Evolutionary conservation across 1,140 invertebrate species (phyloP), one percentile per base, ranked within the genome.

Genomic region (Daktulosphaira vitifoliae): DNA sequence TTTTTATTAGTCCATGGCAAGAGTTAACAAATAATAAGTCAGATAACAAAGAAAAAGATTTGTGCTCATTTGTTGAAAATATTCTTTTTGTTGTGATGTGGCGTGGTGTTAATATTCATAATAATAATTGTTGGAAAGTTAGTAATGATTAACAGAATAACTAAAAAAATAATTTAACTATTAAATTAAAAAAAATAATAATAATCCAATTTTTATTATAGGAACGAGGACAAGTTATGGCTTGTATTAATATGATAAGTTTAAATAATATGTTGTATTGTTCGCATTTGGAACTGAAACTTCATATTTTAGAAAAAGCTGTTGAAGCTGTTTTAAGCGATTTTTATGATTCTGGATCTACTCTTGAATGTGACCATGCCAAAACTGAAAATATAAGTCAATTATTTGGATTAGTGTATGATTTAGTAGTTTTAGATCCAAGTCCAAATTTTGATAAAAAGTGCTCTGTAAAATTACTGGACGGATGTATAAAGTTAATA

Each of bases 201-300:
- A 39, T 66, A 42, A 50, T n/a, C n/a, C n/a, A n/a, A n/a, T n/a
- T n/a, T n/a, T n/a, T n/a, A n/a, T n/a, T n/a, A n/a, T 46, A 80
- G 77, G 81, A 82, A 68, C 74, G 82, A 54, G 80, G 81, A 39
- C 79, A 82, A 68, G 81, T 84, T 0, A 76, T 84, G 69, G 78
- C 81, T 15, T 82, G 79, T 67, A 78, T 84, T 15, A 82, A 83
- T 73, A 71, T 81, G n/a, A 70, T 83, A 20, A 80, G 77, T 11
- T 72, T 82, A 29, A 80, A 79, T 62, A 82, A 83, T 71, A 76
- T 78, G 65, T 70, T 84, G n/a, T 77, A 81, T 22, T 76, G 76
- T 44, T 80, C 81, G 13, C 77, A 80, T 70, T 73, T 80, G 20
- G 76, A 80, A 64, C 68, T 84, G 49, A 81, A 82, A 67, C 69